phyloP scores from a whole-genome alignment of 2,113 vertebrate genomes.

The Alethe castanea region DNA sequence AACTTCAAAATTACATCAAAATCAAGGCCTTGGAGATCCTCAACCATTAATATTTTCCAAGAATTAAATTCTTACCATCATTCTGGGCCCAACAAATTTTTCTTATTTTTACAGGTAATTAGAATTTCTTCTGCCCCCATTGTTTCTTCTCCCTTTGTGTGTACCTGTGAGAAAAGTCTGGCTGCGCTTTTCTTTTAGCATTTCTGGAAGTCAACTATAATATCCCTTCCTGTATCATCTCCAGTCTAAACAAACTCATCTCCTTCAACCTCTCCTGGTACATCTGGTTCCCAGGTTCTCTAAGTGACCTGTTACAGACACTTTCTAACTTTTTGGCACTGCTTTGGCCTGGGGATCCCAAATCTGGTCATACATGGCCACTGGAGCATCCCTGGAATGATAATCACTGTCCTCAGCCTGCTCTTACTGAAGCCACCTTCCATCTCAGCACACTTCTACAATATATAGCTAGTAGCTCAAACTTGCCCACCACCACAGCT shows the following conservation, averaged over 20 bases:
- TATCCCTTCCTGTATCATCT: neutral
- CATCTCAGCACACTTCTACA: neutral
- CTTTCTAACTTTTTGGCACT: neutral
- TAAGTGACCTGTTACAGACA: neutral
- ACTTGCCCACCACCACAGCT: accelerated
- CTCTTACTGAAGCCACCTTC: neutral
- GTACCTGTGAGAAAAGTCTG: neutral
- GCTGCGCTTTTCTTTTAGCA: neutral
- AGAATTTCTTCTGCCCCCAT: accelerated
- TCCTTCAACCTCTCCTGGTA: neutral
- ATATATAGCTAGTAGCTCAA: neutral
- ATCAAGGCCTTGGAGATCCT: neutral
- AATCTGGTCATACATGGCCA: neutral
- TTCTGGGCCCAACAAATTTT: neutral
- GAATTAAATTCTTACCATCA: neutral
- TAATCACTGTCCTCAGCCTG: neutral
- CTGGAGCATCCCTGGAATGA: neutral
- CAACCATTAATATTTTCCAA: neutral
- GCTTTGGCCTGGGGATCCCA: accelerated
- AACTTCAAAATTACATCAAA: neutral
- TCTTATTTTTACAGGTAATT: neutral
- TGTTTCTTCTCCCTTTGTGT: neutral
- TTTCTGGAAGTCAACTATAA: neutral
- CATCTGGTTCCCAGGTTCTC: neutral
- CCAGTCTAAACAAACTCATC: neutral